phyloP scores from a whole-genome alignment of 1,140 invertebrate genomes.

The Brachionus asplanchnoidis region DNA sequence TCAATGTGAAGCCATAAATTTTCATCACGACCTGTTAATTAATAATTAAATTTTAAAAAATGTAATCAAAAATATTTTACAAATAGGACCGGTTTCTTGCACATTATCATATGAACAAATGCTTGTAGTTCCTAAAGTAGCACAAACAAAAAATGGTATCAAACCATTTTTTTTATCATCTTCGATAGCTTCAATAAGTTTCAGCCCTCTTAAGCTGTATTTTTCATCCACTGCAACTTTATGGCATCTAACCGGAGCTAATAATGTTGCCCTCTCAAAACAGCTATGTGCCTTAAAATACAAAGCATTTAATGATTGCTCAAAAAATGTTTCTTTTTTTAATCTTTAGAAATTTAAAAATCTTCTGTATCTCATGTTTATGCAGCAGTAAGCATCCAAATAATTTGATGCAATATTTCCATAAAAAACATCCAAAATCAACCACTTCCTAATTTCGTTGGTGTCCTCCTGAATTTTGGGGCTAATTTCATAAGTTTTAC shows the following conservation, averaged over 20 bases:
- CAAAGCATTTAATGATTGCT: background rate
- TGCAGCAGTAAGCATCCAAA: too few species aligned
- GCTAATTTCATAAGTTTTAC: too few species aligned
- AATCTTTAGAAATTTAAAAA: too few species aligned
- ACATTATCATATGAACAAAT: conserved; percentile 89
- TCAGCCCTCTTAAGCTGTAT: conserved; percentile 70
- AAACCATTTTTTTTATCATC: conserved; percentile 79
- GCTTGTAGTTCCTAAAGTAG: conserved; percentile 87
- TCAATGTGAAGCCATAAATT: conserved; percentile 86
- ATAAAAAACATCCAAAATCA: too few species aligned
- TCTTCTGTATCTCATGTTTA: too few species aligned
- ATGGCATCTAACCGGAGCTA: conserved; percentile 81
- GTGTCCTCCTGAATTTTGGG: too few species aligned
- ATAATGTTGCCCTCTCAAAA: conserved; percentile 86
- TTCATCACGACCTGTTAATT: conserved; percentile 55
- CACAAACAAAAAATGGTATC: conserved; percentile 91
- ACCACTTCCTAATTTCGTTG: too few species aligned
- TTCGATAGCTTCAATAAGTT: conserved; percentile 70
- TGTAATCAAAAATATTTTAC: background rate
- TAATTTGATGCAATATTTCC: too few species aligned
- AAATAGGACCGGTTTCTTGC: conserved; percentile 63
- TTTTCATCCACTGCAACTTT: conserved; percentile 73
- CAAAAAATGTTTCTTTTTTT: background rate
- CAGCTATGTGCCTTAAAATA: conserved; percentile 72
- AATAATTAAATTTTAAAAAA: background rate